Percentiles rank a stretch among this genome's conserved stretches.
phyloP scores from a whole-genome alignment of 2,113 vertebrate species.

The Corynorhinus townsendii region DNA sequence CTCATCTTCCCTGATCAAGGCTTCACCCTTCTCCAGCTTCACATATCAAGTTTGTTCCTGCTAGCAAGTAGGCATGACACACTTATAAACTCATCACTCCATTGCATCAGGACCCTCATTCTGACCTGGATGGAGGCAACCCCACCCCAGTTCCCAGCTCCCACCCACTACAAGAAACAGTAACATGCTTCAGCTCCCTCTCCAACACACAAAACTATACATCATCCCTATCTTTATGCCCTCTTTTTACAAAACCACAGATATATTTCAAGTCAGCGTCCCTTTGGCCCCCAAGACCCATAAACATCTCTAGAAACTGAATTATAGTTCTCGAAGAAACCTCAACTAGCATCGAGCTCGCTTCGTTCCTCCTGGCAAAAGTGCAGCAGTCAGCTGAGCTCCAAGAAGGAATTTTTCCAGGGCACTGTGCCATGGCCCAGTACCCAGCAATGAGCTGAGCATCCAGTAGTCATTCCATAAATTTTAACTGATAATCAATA shows the following conservation, averaged over 20 bases:
- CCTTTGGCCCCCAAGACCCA: background rate
- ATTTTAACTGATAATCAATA: constrained; percentile 25
- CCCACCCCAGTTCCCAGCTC: background rate
- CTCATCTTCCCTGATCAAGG: background rate
- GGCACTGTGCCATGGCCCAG: constrained; percentile 14
- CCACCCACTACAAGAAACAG: background rate
- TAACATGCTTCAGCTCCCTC: background rate
- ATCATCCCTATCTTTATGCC: background rate
- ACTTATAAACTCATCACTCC: background rate
- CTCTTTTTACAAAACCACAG: background rate
- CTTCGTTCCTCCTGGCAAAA: constrained; percentile 16
- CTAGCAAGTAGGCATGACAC: background rate
- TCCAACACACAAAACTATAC: background rate
- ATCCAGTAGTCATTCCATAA: background rate
- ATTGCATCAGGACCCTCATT: background rate
- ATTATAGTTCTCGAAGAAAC: constrained; percentile 41
- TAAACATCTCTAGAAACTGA: constrained; percentile 41
- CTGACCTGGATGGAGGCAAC: background rate
- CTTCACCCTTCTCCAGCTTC: background rate
- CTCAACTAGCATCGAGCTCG: background rate
- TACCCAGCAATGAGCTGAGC: background rate
- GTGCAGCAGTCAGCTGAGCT: background rate
- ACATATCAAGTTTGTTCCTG: background rate
- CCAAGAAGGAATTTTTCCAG: constrained; percentile 22
- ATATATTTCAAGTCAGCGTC: constrained; percentile 19